These are phyloP conservation scores for Macrocentrus cingulum DNA, from an alignment of 1,140 invertebrate species.

Conservation along the genomic window DNA sequence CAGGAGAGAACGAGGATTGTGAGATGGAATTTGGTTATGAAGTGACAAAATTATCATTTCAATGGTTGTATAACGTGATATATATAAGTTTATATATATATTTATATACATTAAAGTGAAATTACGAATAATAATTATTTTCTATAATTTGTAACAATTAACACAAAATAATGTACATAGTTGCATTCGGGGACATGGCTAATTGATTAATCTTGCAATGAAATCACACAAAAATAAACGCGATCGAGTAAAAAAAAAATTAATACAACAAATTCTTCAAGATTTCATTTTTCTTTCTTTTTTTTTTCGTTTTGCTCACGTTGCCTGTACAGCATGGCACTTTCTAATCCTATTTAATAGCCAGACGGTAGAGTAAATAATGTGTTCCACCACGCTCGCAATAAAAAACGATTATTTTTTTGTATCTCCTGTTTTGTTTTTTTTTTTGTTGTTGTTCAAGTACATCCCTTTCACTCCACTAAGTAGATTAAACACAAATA, in stretches of 20 bases:
- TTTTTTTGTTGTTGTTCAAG: too few species aligned
- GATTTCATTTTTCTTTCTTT: constrained; percentile 31
- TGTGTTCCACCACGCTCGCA: not conserved
- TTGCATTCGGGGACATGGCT: not conserved
- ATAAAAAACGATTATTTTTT: not conserved
- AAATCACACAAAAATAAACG: too few species aligned
- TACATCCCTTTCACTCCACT: not conserved
- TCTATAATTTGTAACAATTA: constrained; percentile 46
- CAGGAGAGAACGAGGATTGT: too few species aligned
- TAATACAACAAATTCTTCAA: not conserved
- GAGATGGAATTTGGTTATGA: too few species aligned
- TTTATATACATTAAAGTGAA: constrained; percentile 20
- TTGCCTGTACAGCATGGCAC: constrained; percentile 56
- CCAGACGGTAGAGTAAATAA: not conserved
- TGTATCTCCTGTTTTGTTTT: too few species aligned
- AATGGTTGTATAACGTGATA: not conserved
- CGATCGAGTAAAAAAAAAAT: constrained; percentile 6
- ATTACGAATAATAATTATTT: not conserved
- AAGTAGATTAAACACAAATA: not conserved
- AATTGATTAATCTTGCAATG: not conserved
- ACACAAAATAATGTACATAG: constrained; percentile 43
- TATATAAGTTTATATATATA: constrained; percentile 13
- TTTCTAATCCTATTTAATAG: constrained; percentile 42
- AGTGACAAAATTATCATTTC: too few species aligned
- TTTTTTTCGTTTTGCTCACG: constrained; percentile 31